Percentiles rank a stretch among this genome's conserved stretches.
Conservation (phyloP, 2,888 invertebrate genomes). For the Gymnocheta viridis region DNA sequence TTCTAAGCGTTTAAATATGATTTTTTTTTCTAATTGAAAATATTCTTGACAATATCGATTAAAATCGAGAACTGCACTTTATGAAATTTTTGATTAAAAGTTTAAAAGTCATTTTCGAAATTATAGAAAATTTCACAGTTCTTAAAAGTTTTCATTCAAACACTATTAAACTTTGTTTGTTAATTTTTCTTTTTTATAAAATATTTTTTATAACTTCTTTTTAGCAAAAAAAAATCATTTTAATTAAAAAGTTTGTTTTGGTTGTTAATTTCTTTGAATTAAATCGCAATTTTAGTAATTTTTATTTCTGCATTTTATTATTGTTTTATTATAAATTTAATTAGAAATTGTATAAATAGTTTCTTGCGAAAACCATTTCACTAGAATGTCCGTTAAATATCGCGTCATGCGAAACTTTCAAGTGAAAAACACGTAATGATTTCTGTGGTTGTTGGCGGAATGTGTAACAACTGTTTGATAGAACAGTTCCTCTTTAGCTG, state of each 20-base stretch:
- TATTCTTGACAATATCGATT: not conserved
- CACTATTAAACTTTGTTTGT: not conserved
- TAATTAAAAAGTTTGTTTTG: not conserved
- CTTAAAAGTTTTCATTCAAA: too few species aligned
- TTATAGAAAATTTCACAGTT: not conserved
- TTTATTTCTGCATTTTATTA: not conserved
- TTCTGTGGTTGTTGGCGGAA: slow-evolving; percentile 64
- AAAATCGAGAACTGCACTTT: not conserved
- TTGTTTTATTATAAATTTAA: slow-evolving; percentile 2
- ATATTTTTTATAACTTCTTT: not conserved
- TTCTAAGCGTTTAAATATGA: not conserved
- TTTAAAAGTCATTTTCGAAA: not conserved
- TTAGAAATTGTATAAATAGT: not conserved
- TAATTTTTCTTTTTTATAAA: not conserved
- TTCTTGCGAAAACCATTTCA: slow-evolving; percentile 13
- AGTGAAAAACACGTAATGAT: slow-evolving; percentile 69
- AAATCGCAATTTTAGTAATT: not conserved
- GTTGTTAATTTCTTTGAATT: not conserved
- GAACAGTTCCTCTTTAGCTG: slow-evolving; percentile 32
- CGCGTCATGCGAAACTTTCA: slow-evolving; percentile 64
- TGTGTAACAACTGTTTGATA: slow-evolving; percentile 47
- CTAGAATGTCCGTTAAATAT: slow-evolving; percentile 34
- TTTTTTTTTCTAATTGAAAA: not conserved
- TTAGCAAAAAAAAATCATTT: not conserved
- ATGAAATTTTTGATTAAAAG: not conserved